Percentiles rank a stretch among this genome's conserved stretches.
Evolutionary conservation across 2,113 vertebrate genomes (phyloP).

Genomic region (Pseudonaja textilis): DNA sequence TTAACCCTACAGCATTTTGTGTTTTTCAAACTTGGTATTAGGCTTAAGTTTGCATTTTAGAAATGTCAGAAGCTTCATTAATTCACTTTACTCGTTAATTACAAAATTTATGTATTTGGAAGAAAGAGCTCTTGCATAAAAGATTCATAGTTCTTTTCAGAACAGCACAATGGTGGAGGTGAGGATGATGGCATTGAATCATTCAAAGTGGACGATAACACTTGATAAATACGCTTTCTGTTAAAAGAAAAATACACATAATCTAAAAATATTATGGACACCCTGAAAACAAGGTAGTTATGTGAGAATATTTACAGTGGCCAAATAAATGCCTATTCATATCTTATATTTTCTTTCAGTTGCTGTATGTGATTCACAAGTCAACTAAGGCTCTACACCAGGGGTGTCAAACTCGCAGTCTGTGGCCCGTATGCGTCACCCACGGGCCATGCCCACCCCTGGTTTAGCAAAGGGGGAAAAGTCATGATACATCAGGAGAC

Average conservation of each 20-base stretch:
- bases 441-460: too few species aligned
- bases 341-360: not conserved
- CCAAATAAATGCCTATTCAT: not conserved
- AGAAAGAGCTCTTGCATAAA: slow-evolving; percentile 5
- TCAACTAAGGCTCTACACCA: not conserved
- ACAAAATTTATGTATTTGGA: not conserved
- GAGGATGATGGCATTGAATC: slow-evolving; percentile 1
- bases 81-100: slow-evolving; percentile 30
- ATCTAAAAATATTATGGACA: not conserved
- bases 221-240: not conserved
- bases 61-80: slow-evolving; percentile 31
- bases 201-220: not conserved
- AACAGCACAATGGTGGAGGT: not conserved
- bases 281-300: not conserved
- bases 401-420: too few species aligned
- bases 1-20: not conserved
- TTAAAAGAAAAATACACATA: slow-evolving; percentile 29
- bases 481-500: too few species aligned
- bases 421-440: too few species aligned
- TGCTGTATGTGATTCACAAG: not conserved
- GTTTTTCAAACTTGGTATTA: not conserved
- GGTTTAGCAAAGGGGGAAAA: too few species aligned
- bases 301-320: not conserved
- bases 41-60: not conserved
- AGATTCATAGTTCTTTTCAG: slow-evolving; percentile 26